Percentiles rank a stretch among this genome's conserved stretches.
phyloP scores from a whole-genome alignment of 2,888 invertebrate genomes.

The Gandaritis pyraliata region DNA sequence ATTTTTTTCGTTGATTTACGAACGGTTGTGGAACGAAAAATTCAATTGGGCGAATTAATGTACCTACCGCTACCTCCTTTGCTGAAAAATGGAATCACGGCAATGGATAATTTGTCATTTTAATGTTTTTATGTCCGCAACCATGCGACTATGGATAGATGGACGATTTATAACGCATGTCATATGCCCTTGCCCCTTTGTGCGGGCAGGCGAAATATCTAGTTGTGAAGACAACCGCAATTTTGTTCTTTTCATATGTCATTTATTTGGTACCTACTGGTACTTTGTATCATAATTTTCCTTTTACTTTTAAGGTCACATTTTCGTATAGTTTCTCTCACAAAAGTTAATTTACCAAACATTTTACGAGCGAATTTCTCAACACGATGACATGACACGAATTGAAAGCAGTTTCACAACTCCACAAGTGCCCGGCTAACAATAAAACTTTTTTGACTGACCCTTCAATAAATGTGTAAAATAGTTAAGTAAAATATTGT shows the following conservation, averaged over 20 bases:
- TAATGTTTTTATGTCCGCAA: conserved; percentile 71
- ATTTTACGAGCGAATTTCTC: too few species aligned
- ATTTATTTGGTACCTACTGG: conserved; percentile 17
- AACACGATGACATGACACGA: too few species aligned
- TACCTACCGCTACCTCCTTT: conserved; percentile 59
- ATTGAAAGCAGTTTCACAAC: conserved; percentile 6
- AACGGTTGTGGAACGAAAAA: conserved; percentile 49
- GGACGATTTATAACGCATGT: conserved; percentile 67
- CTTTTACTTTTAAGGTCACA: too few species aligned
- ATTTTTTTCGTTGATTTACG: conserved; percentile 54
- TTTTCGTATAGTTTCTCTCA: too few species aligned
- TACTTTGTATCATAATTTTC: too few species aligned
- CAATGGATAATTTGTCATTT: conserved; percentile 75
- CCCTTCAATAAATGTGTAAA: too few species aligned
- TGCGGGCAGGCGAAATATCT: conserved; percentile 57
- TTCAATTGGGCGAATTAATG: conserved; percentile 64
- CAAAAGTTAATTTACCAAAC: too few species aligned
- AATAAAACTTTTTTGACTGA: too few species aligned
- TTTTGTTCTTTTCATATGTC: conserved; percentile 55
- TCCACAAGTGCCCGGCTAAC: conserved; percentile 3
- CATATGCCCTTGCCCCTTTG: conserved; percentile 56
- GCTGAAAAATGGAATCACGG: conserved; percentile 73
- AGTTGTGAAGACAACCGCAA: conserved; percentile 44
- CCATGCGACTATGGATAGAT: conserved; percentile 64
- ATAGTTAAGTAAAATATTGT: conserved; percentile 27